These are phyloP conservation scores for Dufourea novaeangliae DNA, from an alignment of 1,140 invertebrate genomes.

Conservation along the genomic window DNA sequence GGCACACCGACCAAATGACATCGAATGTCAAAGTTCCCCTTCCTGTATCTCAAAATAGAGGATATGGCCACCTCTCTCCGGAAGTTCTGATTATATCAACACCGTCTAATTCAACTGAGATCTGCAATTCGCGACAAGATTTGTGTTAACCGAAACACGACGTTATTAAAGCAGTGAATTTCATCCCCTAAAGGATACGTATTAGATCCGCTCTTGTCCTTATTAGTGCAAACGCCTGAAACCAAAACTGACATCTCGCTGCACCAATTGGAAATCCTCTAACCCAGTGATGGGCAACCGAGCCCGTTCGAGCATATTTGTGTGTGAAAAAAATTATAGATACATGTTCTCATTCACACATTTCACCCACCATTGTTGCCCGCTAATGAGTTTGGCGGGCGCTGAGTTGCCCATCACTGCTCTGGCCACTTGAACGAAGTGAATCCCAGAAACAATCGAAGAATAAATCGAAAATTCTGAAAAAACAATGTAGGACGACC, in stretches of 20 bases:
- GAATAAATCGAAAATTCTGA: background rate
- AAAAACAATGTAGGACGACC: background rate
- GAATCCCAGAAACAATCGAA: too few relatives aligned
- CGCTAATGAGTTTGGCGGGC: too few relatives aligned
- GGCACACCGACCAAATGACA: background rate
- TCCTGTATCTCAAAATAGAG: background rate
- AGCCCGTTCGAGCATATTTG: too few relatives aligned
- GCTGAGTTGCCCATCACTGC: too few relatives aligned
- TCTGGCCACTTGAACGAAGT: too few relatives aligned
- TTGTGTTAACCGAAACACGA: conserved; percentile 12
- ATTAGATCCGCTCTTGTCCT: conserved; percentile 55
- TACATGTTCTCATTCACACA: too few relatives aligned
- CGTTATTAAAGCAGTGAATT: conserved; percentile 74
- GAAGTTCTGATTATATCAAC: background rate
- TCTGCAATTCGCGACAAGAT: conserved; percentile 1
- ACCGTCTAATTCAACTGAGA: background rate
- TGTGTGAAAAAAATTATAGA: too few relatives aligned
- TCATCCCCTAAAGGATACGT: conserved; percentile 56
- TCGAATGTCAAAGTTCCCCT: background rate
- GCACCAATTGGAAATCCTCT: conserved; percentile 13
- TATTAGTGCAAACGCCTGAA: conserved; percentile 28
- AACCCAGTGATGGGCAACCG: too few relatives aligned
- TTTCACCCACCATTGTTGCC: too few relatives aligned
- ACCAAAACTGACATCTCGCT: conserved; percentile 46
- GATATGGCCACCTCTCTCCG: background rate